phyloP scores from a whole-genome alignment of 2,797 vertebrate species.

The Phataginus tricuspis region DNA sequence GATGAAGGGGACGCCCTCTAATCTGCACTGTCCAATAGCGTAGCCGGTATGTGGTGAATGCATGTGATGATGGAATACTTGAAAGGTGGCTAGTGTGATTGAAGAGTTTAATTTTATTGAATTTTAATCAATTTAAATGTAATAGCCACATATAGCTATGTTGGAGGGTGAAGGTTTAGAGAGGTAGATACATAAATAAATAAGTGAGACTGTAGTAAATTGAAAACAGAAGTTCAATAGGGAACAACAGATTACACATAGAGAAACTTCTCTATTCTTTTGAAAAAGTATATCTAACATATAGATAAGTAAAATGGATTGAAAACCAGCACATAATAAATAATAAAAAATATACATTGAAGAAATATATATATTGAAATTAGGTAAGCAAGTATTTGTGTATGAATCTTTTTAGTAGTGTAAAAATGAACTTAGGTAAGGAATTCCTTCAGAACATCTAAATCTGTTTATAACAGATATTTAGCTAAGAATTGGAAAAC shows the following conservation, averaged over 20 bases:
- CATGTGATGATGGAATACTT: background rate
- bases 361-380: background rate
- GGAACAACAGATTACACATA: background rate
- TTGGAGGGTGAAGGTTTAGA: background rate
- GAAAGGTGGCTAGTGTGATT: background rate
- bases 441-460: slow-evolving; percentile 72
- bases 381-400: slow-evolving; percentile 21
- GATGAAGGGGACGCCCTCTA: background rate
- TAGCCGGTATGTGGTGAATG: background rate
- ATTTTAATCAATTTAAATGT: slow-evolving; percentile 8
- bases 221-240: background rate
- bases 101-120: background rate
- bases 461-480: slow-evolving; percentile 78
- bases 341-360: background rate
- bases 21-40: background rate
- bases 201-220: background rate
- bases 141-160: background rate
- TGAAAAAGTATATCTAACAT: background rate
- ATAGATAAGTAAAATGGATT: background rate
- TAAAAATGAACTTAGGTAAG: slow-evolving; percentile 73
- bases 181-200: background rate
- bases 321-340: background rate
- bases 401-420: slow-evolving; percentile 41
- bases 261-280: background rate
- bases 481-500: slow-evolving; percentile 79